Evolutionary conservation across 2,797 vertebrate genomes (phyloP).

Genomic region (Neosalanx taihuensis): DNA sequence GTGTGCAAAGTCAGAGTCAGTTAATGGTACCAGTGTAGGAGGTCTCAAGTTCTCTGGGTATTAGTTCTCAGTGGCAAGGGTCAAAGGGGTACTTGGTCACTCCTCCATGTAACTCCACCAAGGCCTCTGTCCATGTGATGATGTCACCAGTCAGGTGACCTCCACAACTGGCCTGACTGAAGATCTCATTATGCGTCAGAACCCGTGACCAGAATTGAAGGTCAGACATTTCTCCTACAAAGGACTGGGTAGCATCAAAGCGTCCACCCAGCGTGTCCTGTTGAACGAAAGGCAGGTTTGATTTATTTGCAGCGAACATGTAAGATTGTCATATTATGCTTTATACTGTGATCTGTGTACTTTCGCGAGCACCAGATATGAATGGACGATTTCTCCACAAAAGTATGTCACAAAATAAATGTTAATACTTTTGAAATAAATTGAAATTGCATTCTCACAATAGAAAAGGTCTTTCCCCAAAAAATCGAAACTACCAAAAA

Average conservation of each 20-base stretch:
- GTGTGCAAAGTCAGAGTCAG: not conserved
- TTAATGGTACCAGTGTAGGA: not conserved
- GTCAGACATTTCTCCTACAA: constrained; percentile 79
- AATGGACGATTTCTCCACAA: not conserved
- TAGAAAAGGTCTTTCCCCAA: not conserved
- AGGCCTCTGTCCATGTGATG: constrained; percentile 74
- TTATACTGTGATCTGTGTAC: not conserved
- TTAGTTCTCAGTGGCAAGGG: constrained; percentile 71
- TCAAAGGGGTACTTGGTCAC: constrained; percentile 76
- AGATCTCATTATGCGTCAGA: constrained; percentile 72
- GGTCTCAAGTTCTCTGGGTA: not conserved
- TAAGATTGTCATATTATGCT: not conserved
- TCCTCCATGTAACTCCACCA: constrained; percentile 80
- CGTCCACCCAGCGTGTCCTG: constrained; percentile 81
- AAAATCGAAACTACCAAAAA: too few relatives aligned
- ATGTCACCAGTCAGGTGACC: constrained; percentile 71
- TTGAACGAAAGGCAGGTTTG: not conserved
- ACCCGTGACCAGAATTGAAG: constrained; percentile 83
- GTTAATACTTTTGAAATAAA: not conserved
- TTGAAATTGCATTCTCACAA: not conserved
- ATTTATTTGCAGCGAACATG: not conserved
- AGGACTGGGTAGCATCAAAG: constrained; percentile 83
- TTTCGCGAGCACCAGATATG: too few relatives aligned
- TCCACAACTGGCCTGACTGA: constrained; percentile 73
- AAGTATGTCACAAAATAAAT: not conserved